phyloP scores from a whole-genome alignment of 2,888 invertebrate genomes.

The Lampropteryx suffumata region DNA sequence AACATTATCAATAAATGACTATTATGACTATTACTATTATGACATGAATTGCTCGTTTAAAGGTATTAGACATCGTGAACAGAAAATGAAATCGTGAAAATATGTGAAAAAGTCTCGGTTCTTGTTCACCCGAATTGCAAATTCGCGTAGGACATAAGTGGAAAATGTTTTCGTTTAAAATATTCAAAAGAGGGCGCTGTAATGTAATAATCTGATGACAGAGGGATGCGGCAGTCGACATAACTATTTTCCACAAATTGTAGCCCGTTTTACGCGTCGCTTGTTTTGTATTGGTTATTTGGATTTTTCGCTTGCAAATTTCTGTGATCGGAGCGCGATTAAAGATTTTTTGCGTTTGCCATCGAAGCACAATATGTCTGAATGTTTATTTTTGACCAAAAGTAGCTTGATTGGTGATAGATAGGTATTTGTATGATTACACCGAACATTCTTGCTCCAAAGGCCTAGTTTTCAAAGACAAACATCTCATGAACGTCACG shows the following conservation, averaged over 20 bases:
- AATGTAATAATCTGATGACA: conserved; percentile 33
- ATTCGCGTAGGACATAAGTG: conserved; percentile 4
- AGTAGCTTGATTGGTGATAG: too few relatives aligned
- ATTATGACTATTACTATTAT: too few relatives aligned
- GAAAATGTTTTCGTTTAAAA: conserved; percentile 12
- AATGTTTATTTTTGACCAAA: too few relatives aligned
- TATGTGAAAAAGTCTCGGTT: not conserved
- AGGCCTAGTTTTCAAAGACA: not conserved
- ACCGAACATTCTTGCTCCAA: too few relatives aligned
- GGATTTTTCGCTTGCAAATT: not conserved
- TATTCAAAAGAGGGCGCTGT: conserved; percentile 26
- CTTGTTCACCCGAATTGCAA: not conserved
- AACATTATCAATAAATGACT: too few relatives aligned
- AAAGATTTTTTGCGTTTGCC: too few relatives aligned
- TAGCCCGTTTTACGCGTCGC: conserved; percentile 19
- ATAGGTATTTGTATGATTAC: too few relatives aligned
- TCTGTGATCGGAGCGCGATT: too few relatives aligned
- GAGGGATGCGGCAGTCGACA: conserved; percentile 13
- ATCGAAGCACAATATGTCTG: too few relatives aligned
- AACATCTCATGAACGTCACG: not conserved
- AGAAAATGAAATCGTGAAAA: too few relatives aligned
- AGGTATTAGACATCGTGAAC: too few relatives aligned
- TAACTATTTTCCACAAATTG: conserved; percentile 25
- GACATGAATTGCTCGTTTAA: too few relatives aligned
- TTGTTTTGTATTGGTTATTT: conserved; percentile 11